Conservation (phyloP, 2,113 vertebrate genomes). For the Spilogale gracilis region DNA sequence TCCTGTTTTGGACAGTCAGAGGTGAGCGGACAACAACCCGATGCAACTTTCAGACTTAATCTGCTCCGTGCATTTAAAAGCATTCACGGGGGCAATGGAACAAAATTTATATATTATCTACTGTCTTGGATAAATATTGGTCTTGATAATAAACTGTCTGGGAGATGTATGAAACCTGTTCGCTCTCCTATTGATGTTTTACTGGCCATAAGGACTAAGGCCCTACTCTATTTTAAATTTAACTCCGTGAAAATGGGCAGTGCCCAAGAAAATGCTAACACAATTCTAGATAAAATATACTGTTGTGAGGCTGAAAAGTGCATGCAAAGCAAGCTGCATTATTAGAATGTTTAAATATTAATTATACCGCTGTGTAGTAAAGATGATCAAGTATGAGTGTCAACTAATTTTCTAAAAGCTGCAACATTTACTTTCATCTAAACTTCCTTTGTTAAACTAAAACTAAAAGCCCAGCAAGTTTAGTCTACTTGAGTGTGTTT, state of each 20-base stretch:
- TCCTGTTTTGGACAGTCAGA: constrained; percentile 64
- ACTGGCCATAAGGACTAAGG: constrained; percentile 78
- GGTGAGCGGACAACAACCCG: constrained; percentile 66
- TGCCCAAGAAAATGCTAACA: constrained; percentile 86
- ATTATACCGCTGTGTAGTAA: constrained; percentile 98
- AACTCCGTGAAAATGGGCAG: constrained; percentile 86
- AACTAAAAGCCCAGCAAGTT: constrained; percentile 92
- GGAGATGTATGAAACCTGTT: constrained; percentile 77
- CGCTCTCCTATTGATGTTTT: constrained; percentile 81
- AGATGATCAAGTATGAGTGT: constrained; percentile 97
- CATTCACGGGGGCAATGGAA: constrained; percentile 68
- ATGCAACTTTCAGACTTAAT: constrained; percentile 68
- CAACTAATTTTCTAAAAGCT: constrained; percentile 95
- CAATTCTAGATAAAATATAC: constrained; percentile 97
- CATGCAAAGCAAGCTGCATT: constrained; percentile 98
- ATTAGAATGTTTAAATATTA: constrained; percentile 99
- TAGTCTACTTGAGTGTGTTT: constrained; percentile 90
- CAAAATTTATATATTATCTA: constrained; percentile 81
- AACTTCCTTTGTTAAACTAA: constrained; percentile 90
- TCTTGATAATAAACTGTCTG: constrained; percentile 83
- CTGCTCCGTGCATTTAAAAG: constrained; percentile 78
- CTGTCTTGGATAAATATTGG: constrained; percentile 79
- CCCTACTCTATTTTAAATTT: constrained; percentile 84
- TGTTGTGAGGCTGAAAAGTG: constrained; percentile 97
- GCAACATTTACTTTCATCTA: constrained; percentile 89